Conservation (phyloP, 2,888 invertebrate genomes). For the Plagodis pulveraria region DNA sequence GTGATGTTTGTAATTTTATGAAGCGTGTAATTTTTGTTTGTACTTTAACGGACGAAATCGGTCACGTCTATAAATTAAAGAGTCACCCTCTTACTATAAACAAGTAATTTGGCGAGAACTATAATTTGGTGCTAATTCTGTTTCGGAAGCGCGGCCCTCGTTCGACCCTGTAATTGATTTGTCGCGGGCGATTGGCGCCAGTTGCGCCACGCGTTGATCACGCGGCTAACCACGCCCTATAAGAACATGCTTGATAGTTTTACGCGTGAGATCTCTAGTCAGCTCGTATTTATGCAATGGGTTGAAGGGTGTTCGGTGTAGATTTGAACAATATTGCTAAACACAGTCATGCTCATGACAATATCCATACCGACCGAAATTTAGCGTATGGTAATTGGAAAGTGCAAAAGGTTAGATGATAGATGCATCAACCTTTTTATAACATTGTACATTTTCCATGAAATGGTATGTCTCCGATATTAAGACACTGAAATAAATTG, state of each 20-base stretch:
- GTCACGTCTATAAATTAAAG: constrained; percentile 67
- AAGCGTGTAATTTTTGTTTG: constrained; percentile 24
- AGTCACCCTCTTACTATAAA: constrained; percentile 64
- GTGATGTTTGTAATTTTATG: constrained; percentile 9
- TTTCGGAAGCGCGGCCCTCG: constrained; percentile 69
- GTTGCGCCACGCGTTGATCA: constrained; percentile 55
- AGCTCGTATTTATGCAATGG: constrained; percentile 41
- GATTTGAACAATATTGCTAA: constrained; percentile 7
- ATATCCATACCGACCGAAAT: too few relatives aligned
- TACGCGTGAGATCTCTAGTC: constrained; percentile 65
- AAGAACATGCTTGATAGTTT: constrained; percentile 55
- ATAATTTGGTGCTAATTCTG: constrained; percentile 78
- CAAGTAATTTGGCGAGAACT: constrained; percentile 69
- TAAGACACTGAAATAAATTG: too few relatives aligned
- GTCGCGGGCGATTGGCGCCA: constrained; percentile 61
- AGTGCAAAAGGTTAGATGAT: too few relatives aligned
- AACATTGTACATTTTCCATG: too few relatives aligned
- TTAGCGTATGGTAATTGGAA: too few relatives aligned
- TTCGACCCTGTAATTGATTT: constrained; percentile 80
- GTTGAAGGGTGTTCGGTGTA: constrained; percentile 32
- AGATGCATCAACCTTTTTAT: too few relatives aligned
- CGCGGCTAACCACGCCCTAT: constrained; percentile 58
- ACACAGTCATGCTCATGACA: too few relatives aligned
- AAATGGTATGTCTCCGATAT: too few relatives aligned
- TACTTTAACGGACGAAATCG: constrained; percentile 36